Conservation (phyloP, 2,888 invertebrate genomes). For the Timema podura region DNA sequence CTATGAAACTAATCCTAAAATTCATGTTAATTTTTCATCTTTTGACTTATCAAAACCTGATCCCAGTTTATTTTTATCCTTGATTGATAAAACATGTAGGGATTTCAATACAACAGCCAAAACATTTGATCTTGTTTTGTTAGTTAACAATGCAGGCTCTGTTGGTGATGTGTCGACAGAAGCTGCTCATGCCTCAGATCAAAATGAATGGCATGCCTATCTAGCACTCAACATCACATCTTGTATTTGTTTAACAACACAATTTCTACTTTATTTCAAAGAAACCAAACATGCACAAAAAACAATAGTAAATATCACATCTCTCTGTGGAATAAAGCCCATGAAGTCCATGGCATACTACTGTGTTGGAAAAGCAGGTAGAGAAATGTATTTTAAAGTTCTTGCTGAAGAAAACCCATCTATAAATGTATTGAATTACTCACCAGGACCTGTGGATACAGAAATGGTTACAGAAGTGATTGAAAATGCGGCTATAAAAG, state of each 20-base stretch:
- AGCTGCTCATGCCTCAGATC: conserved; percentile 60
- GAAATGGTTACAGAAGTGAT: conserved; percentile 74
- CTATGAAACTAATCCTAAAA: conserved; percentile 43
- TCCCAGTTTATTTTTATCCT: conserved; percentile 35
- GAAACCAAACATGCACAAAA: conserved; percentile 37
- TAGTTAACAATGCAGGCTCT: conserved; percentile 87
- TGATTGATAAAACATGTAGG: conserved; percentile 46
- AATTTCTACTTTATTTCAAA: conserved; percentile 44
- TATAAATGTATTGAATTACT: conserved; percentile 77
- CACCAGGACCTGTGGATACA: conserved; percentile 90
- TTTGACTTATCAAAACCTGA: conserved; percentile 57
- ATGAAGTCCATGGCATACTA: conserved; percentile 78
- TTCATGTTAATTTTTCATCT: conserved; percentile 51
- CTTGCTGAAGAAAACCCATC: conserved; percentile 74
- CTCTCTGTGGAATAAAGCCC: conserved; percentile 73
- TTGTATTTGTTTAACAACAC: conserved; percentile 41
- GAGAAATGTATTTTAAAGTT: conserved; percentile 82
- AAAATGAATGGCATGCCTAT: conserved; percentile 59
- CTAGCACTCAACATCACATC: conserved; percentile 45
- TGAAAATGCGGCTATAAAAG: conserved; percentile 56
- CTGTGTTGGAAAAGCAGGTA: conserved; percentile 80
- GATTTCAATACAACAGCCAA: conserved; percentile 41
- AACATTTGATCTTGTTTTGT: conserved; percentile 62
- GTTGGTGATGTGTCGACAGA: conserved; percentile 66
- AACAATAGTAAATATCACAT: conserved; percentile 78